Percentiles rank a stretch among this genome's conserved stretches.
Conservation (phyloP, 1,140 invertebrate genomes). For the Drosophila parvula region DNA sequence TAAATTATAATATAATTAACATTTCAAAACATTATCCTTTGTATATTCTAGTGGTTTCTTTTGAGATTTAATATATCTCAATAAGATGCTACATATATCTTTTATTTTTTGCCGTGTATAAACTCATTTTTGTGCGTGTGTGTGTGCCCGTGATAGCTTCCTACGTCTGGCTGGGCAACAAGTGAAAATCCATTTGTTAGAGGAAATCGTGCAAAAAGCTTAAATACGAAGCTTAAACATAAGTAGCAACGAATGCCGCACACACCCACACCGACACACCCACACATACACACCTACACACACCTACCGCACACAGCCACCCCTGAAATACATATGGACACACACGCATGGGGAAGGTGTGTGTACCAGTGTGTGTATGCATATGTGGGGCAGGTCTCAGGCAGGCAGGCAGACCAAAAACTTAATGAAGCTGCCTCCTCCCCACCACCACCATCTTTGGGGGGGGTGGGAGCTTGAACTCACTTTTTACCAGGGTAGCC, state of each 20-base stretch:
- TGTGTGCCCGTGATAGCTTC: constrained; percentile 38
- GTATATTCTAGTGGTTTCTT: too few species aligned
- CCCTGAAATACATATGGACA: constrained; percentile 16
- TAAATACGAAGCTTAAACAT: constrained; percentile 82
- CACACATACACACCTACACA: constrained; percentile 24
- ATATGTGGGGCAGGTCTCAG: constrained; percentile 73
- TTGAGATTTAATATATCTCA: too few species aligned
- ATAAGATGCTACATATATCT: too few species aligned
- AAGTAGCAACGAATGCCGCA: constrained; percentile 69
- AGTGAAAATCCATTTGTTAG: constrained; percentile 82
- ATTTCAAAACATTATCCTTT: too few species aligned
- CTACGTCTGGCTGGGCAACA: constrained; percentile 64
- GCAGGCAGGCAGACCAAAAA: constrained; percentile 63
- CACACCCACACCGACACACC: constrained; percentile 26
- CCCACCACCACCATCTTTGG: constrained; percentile 21
- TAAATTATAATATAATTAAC: too few species aligned
- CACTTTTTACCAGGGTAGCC: background rate
- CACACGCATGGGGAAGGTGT: background rate
- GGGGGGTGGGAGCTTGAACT: background rate
- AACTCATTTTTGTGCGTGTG: constrained; percentile 15
- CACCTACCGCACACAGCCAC: constrained; percentile 12
- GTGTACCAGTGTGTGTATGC: constrained; percentile 30
- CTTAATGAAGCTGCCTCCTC: constrained; percentile 74
- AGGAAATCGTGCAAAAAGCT: constrained; percentile 81
- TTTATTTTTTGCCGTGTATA: background rate